A percentile compares a stretch with the other conserved stretches of the same genome.
Evolutionary conservation across 2,888 invertebrate genomes (phyloP).

Genomic region (Caenorhabditis japonica): DNA sequence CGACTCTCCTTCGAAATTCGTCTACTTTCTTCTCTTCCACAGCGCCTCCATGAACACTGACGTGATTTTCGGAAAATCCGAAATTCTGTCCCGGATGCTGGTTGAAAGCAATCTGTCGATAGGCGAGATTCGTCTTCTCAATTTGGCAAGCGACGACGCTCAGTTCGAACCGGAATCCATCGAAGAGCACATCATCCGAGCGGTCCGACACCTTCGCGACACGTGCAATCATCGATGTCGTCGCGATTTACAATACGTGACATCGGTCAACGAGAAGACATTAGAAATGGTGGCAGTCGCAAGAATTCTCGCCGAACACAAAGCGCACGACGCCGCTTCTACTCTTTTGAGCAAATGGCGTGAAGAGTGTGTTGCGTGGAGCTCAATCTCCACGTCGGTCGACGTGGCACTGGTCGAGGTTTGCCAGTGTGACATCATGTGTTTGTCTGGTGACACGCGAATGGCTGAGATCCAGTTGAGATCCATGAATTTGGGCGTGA

Average conservation of each 20-base stretch:
- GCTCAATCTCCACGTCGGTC: background rate
- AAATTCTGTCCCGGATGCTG: background rate
- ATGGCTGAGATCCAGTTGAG: conserved; percentile 27
- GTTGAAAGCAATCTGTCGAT: background rate
- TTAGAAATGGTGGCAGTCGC: conserved; percentile 11
- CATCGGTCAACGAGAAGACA: conserved; percentile 12
- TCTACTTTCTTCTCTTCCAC: conserved; percentile 35
- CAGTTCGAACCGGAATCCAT: conserved; percentile 16
- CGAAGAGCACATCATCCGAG: conserved; percentile 22
- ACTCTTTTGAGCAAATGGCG: conserved; percentile 22
- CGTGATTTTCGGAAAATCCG: background rate
- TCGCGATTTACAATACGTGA: background rate
- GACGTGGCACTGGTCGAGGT: conserved; percentile 32
- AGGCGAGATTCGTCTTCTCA: conserved; percentile 18
- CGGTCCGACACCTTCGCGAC: conserved; percentile 7
- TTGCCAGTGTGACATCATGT: conserved; percentile 13
- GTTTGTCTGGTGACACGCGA: conserved; percentile 15
- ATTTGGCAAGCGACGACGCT: background rate
- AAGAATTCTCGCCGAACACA: conserved; percentile 8
- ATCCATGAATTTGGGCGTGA: conserved; percentile 3
- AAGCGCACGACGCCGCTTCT: conserved; percentile 21
- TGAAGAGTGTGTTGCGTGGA: conserved; percentile 30
- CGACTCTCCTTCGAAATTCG: conserved; percentile 12
- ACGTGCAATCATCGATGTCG: background rate
- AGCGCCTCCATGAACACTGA: background rate